Base-by-base conservation (phyloP, 2,797 vertebrate genomes). In the Hippocampus kuda region DNA sequence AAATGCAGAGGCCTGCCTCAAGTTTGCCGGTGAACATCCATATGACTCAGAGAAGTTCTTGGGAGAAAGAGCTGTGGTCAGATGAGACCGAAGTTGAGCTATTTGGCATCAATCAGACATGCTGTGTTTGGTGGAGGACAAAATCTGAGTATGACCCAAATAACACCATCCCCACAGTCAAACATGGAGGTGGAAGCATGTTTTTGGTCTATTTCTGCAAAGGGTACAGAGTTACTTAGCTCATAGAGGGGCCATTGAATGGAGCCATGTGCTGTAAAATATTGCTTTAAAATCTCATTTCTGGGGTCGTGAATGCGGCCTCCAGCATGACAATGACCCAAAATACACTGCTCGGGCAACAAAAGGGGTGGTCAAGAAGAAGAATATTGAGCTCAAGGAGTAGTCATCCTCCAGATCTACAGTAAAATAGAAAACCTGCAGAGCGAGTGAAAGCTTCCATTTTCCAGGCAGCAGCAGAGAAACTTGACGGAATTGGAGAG, bases 271-370 rank as follows among this genome's bases (percentile, higher is more conserved):
- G 13, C 24, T 15, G 56, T 59, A 27, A 59, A 6, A 59, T 59
- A 59, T 59, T 59, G 56, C 56, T 27, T 59, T 24, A 27, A 59
- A 59, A 59, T 59, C 56, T 30, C 26, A 59, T 59, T 59, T 30
- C 26, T 22, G 27, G 12, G 6, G 56, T 15, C 4, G 15, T 26
- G 26, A 59, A n/a, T 59, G 12, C 6, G 26, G 26, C 56, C 26
- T 59, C 24, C 26, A 30, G 24, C 56, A 15, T 59, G 56, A 30
- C 56, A 59, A 59, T 59, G 26, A 30, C 4, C 56, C 56, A 30
- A 59, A 59, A 59, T 27, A 59, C 15, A 59, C 13, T 27, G 56
- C 13, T 15, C 5, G 12, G 56, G 15, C 15, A 27, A 13, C 56
- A 59, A 59, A 38, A 59, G 26, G 26, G 22, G 56, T 59, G 56